phyloP scores from a whole-genome alignment of 2,888 invertebrate genomes.

The Amphipyra berbera region DNA sequence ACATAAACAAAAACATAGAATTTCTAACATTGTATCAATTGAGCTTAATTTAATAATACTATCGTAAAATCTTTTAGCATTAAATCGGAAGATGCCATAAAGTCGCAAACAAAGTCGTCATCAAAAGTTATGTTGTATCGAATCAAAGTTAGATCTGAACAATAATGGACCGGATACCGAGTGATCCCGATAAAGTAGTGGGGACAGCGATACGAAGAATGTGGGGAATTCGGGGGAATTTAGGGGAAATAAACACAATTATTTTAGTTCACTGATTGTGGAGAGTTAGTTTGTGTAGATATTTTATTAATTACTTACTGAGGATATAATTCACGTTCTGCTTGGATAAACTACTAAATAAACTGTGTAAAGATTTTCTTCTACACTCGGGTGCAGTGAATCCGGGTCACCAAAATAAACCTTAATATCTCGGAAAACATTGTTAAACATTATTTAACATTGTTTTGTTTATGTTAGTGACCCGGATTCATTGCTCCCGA shows the following conservation, averaged over 20 bases:
- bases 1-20: background rate
- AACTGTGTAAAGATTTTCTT: no score
- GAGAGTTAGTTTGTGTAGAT: conserved; percentile 25
- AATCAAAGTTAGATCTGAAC: conserved; percentile 87
- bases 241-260: conserved; percentile 53
- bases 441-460: no score
- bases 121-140: conserved; percentile 81
- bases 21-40: background rate
- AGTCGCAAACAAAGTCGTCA: conserved; percentile 78
- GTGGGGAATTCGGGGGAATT: conserved; percentile 50
- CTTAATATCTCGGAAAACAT: no score
- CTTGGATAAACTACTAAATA: background rate
- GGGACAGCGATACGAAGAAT: conserved; percentile 70
- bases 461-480: no score
- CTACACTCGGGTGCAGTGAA: no score
- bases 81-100: conserved; percentile 66
- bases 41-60: background rate
- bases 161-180: conserved; percentile 86
- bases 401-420: no score
- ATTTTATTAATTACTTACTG: no score
- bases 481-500: no score
- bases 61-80: conserved; percentile 25
- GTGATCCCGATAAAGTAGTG: conserved; percentile 76
- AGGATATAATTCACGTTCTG: background rate
- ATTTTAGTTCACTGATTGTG: conserved; percentile 43